Base-by-base conservation (phyloP, 2,888 invertebrate species). In the Cyaniris semiargus region DNA sequence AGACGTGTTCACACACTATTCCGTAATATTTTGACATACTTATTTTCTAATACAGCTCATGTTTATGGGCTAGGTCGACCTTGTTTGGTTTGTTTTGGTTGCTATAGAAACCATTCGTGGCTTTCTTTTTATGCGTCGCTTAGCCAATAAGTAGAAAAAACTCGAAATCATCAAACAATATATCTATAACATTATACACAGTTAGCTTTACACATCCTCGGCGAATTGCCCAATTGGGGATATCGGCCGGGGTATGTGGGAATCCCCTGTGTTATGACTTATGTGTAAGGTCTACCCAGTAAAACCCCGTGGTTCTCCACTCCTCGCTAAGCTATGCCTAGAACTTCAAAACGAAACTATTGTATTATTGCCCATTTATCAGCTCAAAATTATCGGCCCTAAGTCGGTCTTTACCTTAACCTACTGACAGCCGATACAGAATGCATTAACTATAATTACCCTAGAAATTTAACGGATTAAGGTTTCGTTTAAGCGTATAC, bases 21-120 rank as follows among this genome's bases (percentile, higher is more conserved):
- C 27, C 27, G 66, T 66, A 66, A 66, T 13, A 31, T 66, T 66
- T 66, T 66, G 66, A 66, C 66, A 66, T 66, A 66, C 66, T 5
- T 66, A 66, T 66, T 66, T 66, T 31, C 15, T 31, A 66, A 66
- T 31, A 66, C 27, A 18, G 27, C 66, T 31, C 66, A 60, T 23
- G 60, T 60, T 13, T 58, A 58, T 23, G 21, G n/a, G 21, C 58
- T 58, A 21, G 58, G 31, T 23, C 27, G 23, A 10, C 27, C 66
- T 66, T 18, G 27, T 66, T 27, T 21, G 60, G 60, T 66, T 31
- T 27, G 66, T 66, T 58, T 58, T 53, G 53, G 21, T 58, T 58
- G n/a, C 7, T 21, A 58, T 58, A 58, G 21, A 58, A 58, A 58
- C 1, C 44, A 3, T 15, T n/a, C n/a, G 7, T 5, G 2, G n/a